Evolutionary conservation across 2,113 vertebrate genomes (phyloP), one percentile per base, ranked within the genome.

Genomic region (Hemichromis elongatus): DNA sequence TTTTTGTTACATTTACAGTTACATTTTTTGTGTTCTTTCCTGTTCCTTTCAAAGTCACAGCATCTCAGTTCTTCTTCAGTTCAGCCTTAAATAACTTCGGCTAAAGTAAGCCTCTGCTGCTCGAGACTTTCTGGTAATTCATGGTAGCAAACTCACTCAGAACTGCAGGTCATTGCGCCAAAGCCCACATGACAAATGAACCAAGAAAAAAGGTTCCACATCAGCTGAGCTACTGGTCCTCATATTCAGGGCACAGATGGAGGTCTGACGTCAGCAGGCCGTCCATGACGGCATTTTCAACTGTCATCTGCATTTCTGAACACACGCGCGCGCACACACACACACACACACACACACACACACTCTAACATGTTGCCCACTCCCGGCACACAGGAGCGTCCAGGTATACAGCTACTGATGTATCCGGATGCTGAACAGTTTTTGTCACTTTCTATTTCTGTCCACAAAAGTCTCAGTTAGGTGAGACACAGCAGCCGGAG

Each of bases 211-310:
- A 61, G 42, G 6, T 86, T 84, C 77, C 37, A 52, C 59, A 63
- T 85, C 54, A 87, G 88, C 77, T 79, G 33, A 88, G 82, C 87
- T 57, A n/a, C 83, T 59, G 85, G 80, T 85, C 11, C 66, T 86
- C 80, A 61, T 21, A 84, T 92, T 86, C 79, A 75, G 91, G 84
- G 59, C 88, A 91, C 90, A 92, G 88, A 91, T 90, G 89, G 81
- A 89, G 80, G 42, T 30, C 82, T 89, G 85, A 90, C 54, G 21
- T 93, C 87, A 92, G 86, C 37, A 1, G 68, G 77, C n/a, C 18
- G 52, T 80, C 81, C 24, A 73, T 80, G 85, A 85, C 7, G 18
- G 7, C 9, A 5, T 82, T 86, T 42, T 61, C 52, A 77, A 37
- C 45, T 70, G 63, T 77, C 70, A 75, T 81, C 73, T 87, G n/a